Evolutionary conservation across 2,888 invertebrate species (phyloP), one percentile per base, ranked within the genome.

Genomic region (Sarcophaga caerulescens): DNA sequence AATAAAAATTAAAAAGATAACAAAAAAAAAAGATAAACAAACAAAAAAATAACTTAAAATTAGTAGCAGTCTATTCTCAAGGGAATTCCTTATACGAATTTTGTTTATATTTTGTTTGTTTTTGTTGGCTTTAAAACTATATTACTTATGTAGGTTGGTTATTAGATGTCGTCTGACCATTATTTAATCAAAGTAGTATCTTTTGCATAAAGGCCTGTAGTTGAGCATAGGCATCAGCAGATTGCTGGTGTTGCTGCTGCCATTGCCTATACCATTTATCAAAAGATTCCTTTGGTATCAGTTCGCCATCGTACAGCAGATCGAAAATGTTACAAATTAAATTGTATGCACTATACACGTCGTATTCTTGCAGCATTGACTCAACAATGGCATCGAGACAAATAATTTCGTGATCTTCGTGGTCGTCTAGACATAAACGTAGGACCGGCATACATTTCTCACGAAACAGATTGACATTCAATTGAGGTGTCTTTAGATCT

Each of bases 211-310:
- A 88, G 21, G 84, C 47, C 44, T 86, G 86, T 19, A 89, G 35
- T 35, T 87, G 76, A 23, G 82, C 75, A 69, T 84, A 1, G 12
- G 17, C 52, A 52, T 52, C 17, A 12, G 52, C 17, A 14, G 12
- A 17, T 21, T 68, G 45, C 19, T 62, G 69, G 17, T 68, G 57
- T 25, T 45, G 83, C 74, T 60, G 81, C 73, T 21, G 77, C 75
- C 71, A 63, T 84, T 71, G 76, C 74, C 80, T 71, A 35, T 91
- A 89, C 92, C 92, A 92, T 79, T 92, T 92, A 57, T 92, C 90
- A 78, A 92, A 91, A 0, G 92, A 90, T 71, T 92, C 92, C 70
- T 91, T 91, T 4, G 93, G 89, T 69, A 92, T 92, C 5, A 92
- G 90, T 63, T 91, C 92, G 57, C 89, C 88, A 69, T 92, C 92